Evolutionary conservation across 2,797 vertebrate species (phyloP).

Genomic region (Cyclopterus lumpus): DNA sequence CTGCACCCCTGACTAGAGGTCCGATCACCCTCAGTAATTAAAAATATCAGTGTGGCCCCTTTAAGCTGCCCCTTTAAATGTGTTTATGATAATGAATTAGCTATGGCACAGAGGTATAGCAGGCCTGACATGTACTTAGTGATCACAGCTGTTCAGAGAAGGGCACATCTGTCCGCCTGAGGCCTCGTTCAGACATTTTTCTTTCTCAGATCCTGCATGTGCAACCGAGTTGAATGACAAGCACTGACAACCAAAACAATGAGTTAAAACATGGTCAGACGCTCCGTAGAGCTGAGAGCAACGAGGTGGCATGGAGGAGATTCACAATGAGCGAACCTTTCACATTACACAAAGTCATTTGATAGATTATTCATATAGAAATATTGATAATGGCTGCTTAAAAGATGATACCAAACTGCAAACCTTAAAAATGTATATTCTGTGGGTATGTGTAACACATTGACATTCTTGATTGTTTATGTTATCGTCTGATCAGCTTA

Average conservation of each 20-base stretch:
- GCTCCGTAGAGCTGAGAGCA: neutral
- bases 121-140: neutral
- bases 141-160: neutral
- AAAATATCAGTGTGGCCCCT: neutral
- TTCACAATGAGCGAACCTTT: neutral
- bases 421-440: neutral
- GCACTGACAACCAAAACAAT: neutral
- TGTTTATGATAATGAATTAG: constrained; percentile 1
- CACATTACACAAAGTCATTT: neutral
- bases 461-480: neutral
- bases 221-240: neutral
- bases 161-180: neutral
- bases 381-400: neutral
- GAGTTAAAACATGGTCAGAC: neutral
- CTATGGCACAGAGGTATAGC: neutral
- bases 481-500: neutral
- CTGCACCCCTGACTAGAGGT: neutral
- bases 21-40: neutral
- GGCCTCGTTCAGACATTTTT: neutral
- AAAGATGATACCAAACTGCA: neutral
- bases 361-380: neutral
- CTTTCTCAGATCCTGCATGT: neutral
- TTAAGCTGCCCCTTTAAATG: neutral
- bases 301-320: neutral
- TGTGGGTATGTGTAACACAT: neutral